These are phyloP conservation scores for Cotesia chilonis DNA, from an alignment of 1,140 invertebrate species.

Conservation along the genomic window DNA sequence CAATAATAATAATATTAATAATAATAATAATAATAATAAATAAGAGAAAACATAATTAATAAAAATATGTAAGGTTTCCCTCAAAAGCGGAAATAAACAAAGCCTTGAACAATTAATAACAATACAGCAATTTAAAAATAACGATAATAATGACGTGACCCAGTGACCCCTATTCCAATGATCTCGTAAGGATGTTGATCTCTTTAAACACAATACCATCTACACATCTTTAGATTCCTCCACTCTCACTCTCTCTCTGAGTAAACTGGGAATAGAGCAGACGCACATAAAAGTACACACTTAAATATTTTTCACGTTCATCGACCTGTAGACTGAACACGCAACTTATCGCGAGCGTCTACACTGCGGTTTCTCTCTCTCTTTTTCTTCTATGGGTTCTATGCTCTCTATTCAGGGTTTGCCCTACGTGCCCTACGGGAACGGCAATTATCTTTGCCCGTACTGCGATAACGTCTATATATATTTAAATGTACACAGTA, in stretches of 20 bases:
- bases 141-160: conserved; percentile 30
- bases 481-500: background rate
- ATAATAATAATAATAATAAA: too few relatives aligned
- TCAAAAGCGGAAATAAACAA: too few relatives aligned
- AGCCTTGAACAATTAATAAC: too few relatives aligned
- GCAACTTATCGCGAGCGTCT: conserved; percentile 40
- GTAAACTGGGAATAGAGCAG: too few relatives aligned
- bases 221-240: background rate
- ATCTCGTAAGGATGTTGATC: conserved; percentile 13
- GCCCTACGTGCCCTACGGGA: background rate
- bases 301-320: conserved; percentile 23
- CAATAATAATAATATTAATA: too few relatives aligned
- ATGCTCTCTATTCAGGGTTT: background rate
- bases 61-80: background rate
- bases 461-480: conserved; percentile 12
- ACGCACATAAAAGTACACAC: background rate
- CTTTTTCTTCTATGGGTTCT: conserved; percentile 23
- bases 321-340: conserved; percentile 38
- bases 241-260: too few relatives aligned
- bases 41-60: too few relatives aligned
- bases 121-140: too few relatives aligned
- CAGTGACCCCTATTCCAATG: conserved; percentile 41
- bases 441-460: conserved; percentile 38
- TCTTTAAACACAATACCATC: conserved; percentile 1
- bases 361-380: conserved; percentile 35